Evolutionary conservation across 2,888 invertebrate species (phyloP), one percentile per base, ranked within the genome.

Genomic region (Hartigia nigra): DNA sequence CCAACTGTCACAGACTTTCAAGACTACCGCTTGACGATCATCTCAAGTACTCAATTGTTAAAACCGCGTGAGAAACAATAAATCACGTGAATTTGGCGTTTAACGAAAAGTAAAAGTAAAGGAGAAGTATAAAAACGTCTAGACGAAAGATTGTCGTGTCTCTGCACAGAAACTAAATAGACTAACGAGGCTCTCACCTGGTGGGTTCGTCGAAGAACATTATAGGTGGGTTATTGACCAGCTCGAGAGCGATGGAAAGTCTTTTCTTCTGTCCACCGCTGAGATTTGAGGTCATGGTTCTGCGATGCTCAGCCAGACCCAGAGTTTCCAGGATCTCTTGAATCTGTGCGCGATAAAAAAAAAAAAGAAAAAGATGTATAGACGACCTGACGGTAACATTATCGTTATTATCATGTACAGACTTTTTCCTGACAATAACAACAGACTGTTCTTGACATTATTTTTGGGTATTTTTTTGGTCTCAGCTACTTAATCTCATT

Each of bases 191-290:
- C n/a, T n/a, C 78, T 87, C 87, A 95, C 95, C 95, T 95, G 70
- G 98, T 98, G 1, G 98, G 98, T 92, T 98, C 98, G 91, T 98
- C 98, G 91, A 98, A 98, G 93, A 98, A 98, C 98, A 98, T 98
- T 82, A 98, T 96, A 0, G 98, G 98, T 12, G 98, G 98, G 92
- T 98, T 98, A 93, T 98, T 98, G 84, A 98, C 98, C 84, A 98
- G 93, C 92, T 98, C 98, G 83, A 98, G 92, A 31, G 98, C 98
- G 81, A 98, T 98, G 0, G 98, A 98, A 1, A 98, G 94, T 85
- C 98, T 95, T 90, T 98, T 98, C 92, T 98, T 97, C 91, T 98
- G 98, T 1, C 98, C 98, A 34, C 98, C 98, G 0, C 98, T 98
- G 76, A 98, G 94, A 89, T 97, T 97, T 82, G 95, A 95, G 31